Percentiles rank a stretch among this genome's conserved stretches.
These are phyloP conservation scores for Anthoptus insignis DNA, from an alignment of 2,888 invertebrate genomes.

Conservation along the genomic window DNA sequence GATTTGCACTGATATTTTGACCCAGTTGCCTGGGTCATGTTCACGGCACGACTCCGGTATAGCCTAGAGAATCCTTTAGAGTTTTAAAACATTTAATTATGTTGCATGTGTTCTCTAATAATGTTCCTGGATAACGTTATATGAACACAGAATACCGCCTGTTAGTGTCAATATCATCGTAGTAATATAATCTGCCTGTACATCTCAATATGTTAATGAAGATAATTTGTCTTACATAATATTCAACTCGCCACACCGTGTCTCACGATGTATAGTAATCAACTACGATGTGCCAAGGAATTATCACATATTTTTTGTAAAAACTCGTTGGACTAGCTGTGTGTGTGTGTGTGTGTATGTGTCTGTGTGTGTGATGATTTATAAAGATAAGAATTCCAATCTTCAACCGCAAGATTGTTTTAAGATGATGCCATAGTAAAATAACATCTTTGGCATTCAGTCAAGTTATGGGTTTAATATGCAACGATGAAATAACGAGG, in stretches of 20 bases:
- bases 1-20: no score
- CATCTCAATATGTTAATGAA: constrained; percentile 9
- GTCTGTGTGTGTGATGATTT: constrained; percentile 20
- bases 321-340: constrained; percentile 21
- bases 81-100: neutral
- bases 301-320: constrained; percentile 17
- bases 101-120: neutral
- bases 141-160: neutral
- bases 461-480: no score
- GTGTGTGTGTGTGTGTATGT: constrained; percentile 17
- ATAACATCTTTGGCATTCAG: neutral
- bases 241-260: constrained; percentile 3
- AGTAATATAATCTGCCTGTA: constrained; percentile 16
- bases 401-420: constrained; percentile 7
- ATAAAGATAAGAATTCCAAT: constrained; percentile 25
- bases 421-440: constrained; percentile 3
- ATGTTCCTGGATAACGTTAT: neutral
- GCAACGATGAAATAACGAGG: neutral
- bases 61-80: no score
- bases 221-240: constrained; percentile 18
- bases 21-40: no score
- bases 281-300: constrained; percentile 4
- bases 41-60: no score
- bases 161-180: constrained; percentile 5
- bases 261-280: constrained; percentile 26